Conservation (phyloP, 1,140 invertebrate genomes). For the Asbolus verrucosus region DNA sequence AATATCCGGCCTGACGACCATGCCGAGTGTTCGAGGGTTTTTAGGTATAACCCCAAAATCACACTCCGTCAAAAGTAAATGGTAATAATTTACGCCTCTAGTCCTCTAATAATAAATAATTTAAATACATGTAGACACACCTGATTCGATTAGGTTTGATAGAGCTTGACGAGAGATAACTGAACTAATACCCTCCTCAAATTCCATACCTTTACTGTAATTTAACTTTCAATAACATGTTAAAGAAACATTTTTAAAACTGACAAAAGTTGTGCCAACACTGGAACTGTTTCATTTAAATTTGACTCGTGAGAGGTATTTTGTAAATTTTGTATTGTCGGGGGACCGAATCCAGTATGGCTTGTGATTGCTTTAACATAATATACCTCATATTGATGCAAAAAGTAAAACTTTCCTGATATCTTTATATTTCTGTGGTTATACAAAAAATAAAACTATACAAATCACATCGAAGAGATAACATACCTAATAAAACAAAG, state of each 20-base stretch:
- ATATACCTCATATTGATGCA: not conserved
- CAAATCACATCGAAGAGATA: not conserved
- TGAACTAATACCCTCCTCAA: too few relatives aligned
- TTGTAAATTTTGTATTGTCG: constrained; percentile 8
- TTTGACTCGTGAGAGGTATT: constrained; percentile 16
- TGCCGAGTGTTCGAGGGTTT: too few relatives aligned
- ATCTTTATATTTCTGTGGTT: too few relatives aligned
- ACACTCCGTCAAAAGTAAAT: constrained; percentile 24
- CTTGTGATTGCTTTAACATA: constrained; percentile 21
- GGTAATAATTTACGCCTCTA: not conserved
- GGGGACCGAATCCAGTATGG: not conserved
- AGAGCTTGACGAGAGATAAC: too few relatives aligned
- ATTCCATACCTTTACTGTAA: too few relatives aligned
- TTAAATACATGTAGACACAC: not conserved
- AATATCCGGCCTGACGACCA: too few relatives aligned
- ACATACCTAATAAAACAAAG: too few relatives aligned
- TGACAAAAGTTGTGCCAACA: not conserved
- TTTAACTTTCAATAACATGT: too few relatives aligned
- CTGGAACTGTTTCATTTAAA: constrained; percentile 27
- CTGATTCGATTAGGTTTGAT: constrained; percentile 1
- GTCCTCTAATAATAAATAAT: too few relatives aligned
- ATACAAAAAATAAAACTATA: too few relatives aligned
- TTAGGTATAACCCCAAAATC: constrained; percentile 20
- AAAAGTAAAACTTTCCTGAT: not conserved
- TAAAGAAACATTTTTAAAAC: too few relatives aligned